These are phyloP conservation scores for Scolanthus callimorphus DNA, from an alignment of 92 coral and sea anemone genomes.

Conservation along the genomic window DNA sequence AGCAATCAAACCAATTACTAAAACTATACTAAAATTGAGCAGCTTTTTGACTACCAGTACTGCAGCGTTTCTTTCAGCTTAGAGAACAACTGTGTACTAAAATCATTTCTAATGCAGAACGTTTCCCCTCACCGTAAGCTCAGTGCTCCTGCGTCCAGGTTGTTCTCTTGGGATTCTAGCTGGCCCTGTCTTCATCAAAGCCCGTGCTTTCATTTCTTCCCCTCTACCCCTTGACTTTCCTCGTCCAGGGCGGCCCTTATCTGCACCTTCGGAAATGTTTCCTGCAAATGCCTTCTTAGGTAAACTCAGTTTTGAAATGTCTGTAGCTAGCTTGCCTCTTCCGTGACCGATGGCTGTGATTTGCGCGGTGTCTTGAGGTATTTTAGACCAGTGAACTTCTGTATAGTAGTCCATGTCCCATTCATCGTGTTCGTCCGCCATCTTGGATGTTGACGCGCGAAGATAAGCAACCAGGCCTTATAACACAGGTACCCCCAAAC, in stretches of 20 bases:
- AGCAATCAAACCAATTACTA: no score
- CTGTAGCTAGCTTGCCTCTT: conserved; percentile 5
- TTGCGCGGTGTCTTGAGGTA: neutral
- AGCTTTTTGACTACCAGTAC: no score
- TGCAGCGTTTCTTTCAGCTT: no score
- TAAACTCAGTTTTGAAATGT: conserved; percentile 6
- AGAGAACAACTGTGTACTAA: no score
- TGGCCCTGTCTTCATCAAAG: conserved; percentile 23
- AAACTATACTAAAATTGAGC: no score
- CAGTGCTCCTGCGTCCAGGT: neutral
- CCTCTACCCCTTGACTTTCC: conserved; percentile 29
- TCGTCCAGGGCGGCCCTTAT: neutral
- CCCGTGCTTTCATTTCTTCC: conserved; percentile 22
- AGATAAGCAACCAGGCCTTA: no score
- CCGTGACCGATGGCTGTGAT: conserved; percentile 19
- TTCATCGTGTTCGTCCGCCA: conserved; percentile 36
- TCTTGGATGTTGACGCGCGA: no score
- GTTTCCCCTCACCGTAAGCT: no score
- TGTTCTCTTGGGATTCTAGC: conserved; percentile 34
- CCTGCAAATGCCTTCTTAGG: conserved; percentile 15
- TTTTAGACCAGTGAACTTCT: conserved; percentile 13
- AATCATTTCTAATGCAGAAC: no score
- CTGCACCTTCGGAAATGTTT: neutral
- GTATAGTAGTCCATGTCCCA: conserved; percentile 10
- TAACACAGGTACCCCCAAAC: no score